These are phyloP conservation scores for Felis chaus DNA, from an alignment of 2,113 vertebrate species.

Conservation along the genomic window DNA sequence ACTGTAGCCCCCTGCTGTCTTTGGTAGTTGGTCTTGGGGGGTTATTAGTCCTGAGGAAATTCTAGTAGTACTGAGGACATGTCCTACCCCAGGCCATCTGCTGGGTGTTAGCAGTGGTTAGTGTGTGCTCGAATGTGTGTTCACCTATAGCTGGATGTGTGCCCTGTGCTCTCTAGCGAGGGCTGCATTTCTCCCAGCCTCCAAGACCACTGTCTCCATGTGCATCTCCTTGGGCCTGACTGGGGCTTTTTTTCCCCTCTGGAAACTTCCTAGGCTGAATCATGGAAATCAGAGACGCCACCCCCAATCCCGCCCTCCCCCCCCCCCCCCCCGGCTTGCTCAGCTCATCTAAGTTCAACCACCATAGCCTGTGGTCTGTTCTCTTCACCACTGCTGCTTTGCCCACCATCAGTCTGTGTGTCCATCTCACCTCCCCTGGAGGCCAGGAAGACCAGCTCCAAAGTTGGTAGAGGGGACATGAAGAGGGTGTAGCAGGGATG, in stretches of 20 bases:
- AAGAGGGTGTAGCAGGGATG: not conserved
- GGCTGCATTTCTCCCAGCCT: not conserved
- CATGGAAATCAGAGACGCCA: conserved; percentile 53
- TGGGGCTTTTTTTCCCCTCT: not conserved
- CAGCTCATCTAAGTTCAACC: not conserved
- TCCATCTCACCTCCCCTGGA: not conserved
- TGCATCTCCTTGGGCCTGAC: not conserved
- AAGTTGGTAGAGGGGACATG: not conserved
- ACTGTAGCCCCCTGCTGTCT: not conserved
- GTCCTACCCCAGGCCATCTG: not conserved
- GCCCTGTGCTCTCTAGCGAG: not conserved
- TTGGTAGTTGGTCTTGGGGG: not conserved
- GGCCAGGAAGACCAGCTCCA: not conserved
- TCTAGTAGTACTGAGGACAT: not conserved
- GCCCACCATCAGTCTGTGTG: not conserved
- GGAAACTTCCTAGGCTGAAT: conserved; percentile 70
- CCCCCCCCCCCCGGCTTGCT: not conserved
- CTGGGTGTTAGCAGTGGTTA: not conserved
- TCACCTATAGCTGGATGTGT: not conserved
- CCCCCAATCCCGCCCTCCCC: not conserved
- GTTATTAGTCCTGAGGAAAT: not conserved
- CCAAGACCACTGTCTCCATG: not conserved
- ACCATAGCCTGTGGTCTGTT: not conserved
- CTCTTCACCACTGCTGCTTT: not conserved
- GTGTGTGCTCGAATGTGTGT: not conserved